Evolutionary conservation across 2,888 invertebrate species (phyloP).

Genomic region (Drosophila histrio): DNA sequence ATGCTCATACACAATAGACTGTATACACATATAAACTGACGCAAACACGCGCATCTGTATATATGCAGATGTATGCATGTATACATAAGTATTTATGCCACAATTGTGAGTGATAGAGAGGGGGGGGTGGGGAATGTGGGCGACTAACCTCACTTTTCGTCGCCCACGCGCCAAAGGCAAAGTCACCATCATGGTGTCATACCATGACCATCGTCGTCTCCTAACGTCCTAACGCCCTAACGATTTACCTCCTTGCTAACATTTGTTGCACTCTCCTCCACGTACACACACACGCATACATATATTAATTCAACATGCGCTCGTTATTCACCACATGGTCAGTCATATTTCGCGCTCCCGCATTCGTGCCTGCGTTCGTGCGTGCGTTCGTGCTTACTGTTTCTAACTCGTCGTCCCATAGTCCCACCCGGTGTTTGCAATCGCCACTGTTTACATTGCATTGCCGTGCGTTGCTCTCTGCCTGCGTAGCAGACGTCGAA

Average conservation of each 20-base stretch:
- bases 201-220: conserved; percentile 12
- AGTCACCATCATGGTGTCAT: conserved; percentile 10
- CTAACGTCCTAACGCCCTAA: too few relatives aligned
- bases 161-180: conserved; percentile 56
- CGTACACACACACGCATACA: conserved; percentile 34
- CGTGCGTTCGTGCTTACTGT: neutral
- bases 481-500: conserved; percentile 6
- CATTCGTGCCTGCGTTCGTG: conserved; percentile 4
- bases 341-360: conserved; percentile 13
- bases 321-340: conserved; percentile 36
- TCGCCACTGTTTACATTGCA: conserved; percentile 66
- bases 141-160: conserved; percentile 60
- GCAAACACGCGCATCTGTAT: conserved; percentile 7
- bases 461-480: conserved; percentile 36
- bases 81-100: conserved; percentile 61
- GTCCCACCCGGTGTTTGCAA: conserved; percentile 11
- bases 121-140: conserved; percentile 38
- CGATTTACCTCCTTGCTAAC: conserved; percentile 51
- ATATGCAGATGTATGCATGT: neutral
- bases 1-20: conserved; percentile 7
- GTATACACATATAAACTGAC: conserved; percentile 1
- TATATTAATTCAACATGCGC: conserved; percentile 40
- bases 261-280: conserved; percentile 57
- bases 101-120: conserved; percentile 51
- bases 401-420: neutral